These are phyloP conservation scores for Bos taurus DNA, from an alignment of 2,113 vertebrate species.

Conservation along the genomic window ARS-UCD2.0 NC_037336.1:88372001-88372500, in stretches of 20 bases:
- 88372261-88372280: not conserved
- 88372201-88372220: not conserved
- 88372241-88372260: not conserved
- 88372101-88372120: not conserved
- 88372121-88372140: not conserved
- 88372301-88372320: no score
- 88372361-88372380: no score
- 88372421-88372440: no score
- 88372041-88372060: not conserved
- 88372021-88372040: not conserved
- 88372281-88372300: not conserved
- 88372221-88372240: not conserved
- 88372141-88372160: not conserved
- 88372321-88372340: no score
- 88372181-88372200: not conserved
- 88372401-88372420: no score
- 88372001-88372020: not conserved
- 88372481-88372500: no score
- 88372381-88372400: accelerated
- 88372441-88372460: no score
- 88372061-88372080: not conserved
- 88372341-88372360: no score
- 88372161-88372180: not conserved
- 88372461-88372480: no score
- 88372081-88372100: not conserved